Conservation (phyloP, 2,113 vertebrate genomes). For the Podocnemis expansa region DNA sequence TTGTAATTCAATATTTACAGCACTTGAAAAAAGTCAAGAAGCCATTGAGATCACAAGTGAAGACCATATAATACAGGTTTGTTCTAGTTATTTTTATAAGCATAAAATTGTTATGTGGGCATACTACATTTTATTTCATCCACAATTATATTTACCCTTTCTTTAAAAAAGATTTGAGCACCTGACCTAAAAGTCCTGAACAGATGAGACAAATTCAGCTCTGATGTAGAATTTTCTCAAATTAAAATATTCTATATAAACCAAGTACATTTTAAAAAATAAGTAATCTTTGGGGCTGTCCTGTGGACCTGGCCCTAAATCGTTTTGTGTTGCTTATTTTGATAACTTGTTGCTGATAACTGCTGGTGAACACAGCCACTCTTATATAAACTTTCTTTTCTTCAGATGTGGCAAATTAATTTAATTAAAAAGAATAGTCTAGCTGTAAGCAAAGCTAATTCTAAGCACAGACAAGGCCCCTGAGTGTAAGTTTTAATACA, state of each 20-base stretch:
- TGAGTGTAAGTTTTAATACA: not conserved
- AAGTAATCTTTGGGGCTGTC: not conserved
- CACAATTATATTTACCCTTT: not conserved
- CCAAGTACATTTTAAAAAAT: not conserved
- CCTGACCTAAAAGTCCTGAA: not conserved
- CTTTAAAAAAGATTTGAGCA: not conserved
- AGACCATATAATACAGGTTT: conserved; percentile 96
- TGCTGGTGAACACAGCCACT: not conserved
- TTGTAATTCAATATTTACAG: conserved; percentile 94
- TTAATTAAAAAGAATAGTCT: not conserved
- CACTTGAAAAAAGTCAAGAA: conserved; percentile 97
- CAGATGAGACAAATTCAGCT: not conserved
- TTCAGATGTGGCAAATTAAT: not conserved
- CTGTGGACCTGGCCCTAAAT: not conserved
- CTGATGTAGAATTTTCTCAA: not conserved
- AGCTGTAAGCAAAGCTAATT: not conserved
- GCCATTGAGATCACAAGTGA: conserved; percentile 97
- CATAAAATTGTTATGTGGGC: conserved; percentile 7
- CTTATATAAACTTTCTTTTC: not conserved
- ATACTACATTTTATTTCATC: conserved; percentile 19
- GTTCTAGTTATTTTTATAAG: conserved; percentile 49
- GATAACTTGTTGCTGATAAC: not conserved
- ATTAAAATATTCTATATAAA: conserved; percentile 4
- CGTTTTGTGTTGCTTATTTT: not conserved
- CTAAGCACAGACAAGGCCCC: not conserved